Evolutionary conservation across 2,113 vertebrate genomes (phyloP), one percentile per base, ranked within the genome.

Genomic region (Lethenteron camtschaticum): DNA sequence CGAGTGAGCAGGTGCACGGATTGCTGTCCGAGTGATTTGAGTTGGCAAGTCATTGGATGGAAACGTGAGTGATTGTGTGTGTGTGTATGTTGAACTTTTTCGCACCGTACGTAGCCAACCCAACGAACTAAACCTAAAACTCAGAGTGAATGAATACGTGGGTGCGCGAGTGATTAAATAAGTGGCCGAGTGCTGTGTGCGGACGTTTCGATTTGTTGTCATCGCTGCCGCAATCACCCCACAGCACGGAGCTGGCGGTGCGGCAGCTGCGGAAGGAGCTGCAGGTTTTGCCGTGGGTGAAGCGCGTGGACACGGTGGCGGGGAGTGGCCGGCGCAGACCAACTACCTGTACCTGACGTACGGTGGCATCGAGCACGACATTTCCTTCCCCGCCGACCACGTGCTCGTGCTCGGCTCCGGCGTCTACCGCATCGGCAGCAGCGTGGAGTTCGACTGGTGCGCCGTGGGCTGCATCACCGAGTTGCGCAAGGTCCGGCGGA

Each of bases 301-400:
- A 97, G 77, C 94, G 92, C 81, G 96, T 97, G 0, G 94, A 97
- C 74, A 97, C 94, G 0, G 94, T 97, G 75, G 94, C 94, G 0
- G 94, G 0, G 94, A 97, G 72, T 97, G 94, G 94, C 90, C 94
- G 0, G 91, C 91, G 3, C 80, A 84, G 68, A 97, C 94, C 8
- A 96, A 97, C 77, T 97, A 97, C 80, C 78, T 97, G 63, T 97
- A 97, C 79, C 81, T 97, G 79, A 97, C 86, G 2, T 97, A 96
- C 76, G 81, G 91, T 0, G 89, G 88, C 24, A 80, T 73, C 0
- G 81, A 85, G 74, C 81, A 86, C 1, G 94, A 97, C 78, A 79
- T 97, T 79, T 57, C 68, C 69, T 96, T 96, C 63, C 71, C 59
- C 0, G 82, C 87, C 0, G 84, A 84, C 6, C 94, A 95, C 0